These are phyloP conservation scores for Pollimyrus isidori DNA, from an alignment of 2,113 vertebrate species.

Conservation along the genomic window DNA sequence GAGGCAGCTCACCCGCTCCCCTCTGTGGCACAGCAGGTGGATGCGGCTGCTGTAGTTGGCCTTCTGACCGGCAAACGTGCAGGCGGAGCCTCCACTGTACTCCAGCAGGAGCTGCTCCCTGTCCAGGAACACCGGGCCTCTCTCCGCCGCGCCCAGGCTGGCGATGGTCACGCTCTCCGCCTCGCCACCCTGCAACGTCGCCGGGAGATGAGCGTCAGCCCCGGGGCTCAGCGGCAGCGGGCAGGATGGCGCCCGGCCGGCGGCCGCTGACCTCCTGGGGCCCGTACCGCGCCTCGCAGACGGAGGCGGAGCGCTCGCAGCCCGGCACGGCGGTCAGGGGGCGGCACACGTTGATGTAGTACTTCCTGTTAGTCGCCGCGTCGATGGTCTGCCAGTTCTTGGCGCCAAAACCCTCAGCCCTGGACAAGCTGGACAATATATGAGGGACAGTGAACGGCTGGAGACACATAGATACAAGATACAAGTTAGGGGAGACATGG, in stretches of 20 bases:
- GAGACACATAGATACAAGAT: not conserved
- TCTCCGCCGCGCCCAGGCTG: slow-evolving; percentile 76
- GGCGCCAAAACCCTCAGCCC: slow-evolving; percentile 45
- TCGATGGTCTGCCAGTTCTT: slow-evolving; percentile 74
- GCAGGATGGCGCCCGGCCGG: not conserved
- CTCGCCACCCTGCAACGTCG: slow-evolving; percentile 35
- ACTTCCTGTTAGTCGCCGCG: slow-evolving; percentile 56
- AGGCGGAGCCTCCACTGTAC: slow-evolving; percentile 74
- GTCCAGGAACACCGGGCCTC: slow-evolving; percentile 65
- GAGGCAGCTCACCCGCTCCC: slow-evolving; percentile 61
- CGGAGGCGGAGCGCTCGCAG: slow-evolving; percentile 73
- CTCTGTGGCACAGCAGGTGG: slow-evolving; percentile 74
- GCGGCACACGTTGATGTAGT: slow-evolving; percentile 87
- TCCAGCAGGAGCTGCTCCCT: slow-evolving; percentile 71
- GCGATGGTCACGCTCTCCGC: slow-evolving; percentile 69
- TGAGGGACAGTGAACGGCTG: not conserved
- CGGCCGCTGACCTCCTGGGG: slow-evolving; percentile 38
- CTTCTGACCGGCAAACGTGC: slow-evolving; percentile 54
- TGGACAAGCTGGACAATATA: slow-evolving; percentile 66
- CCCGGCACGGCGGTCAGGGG: slow-evolving; percentile 68
- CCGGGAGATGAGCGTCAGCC: not conserved
- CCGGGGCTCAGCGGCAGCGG: no score
- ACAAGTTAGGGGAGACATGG: not conserved
- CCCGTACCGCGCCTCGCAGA: slow-evolving; percentile 73
- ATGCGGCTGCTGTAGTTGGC: slow-evolving; percentile 70